These are phyloP conservation scores for Arctia plantaginis DNA, from an alignment of 2,888 invertebrate species.

Conservation along the genomic window DNA sequence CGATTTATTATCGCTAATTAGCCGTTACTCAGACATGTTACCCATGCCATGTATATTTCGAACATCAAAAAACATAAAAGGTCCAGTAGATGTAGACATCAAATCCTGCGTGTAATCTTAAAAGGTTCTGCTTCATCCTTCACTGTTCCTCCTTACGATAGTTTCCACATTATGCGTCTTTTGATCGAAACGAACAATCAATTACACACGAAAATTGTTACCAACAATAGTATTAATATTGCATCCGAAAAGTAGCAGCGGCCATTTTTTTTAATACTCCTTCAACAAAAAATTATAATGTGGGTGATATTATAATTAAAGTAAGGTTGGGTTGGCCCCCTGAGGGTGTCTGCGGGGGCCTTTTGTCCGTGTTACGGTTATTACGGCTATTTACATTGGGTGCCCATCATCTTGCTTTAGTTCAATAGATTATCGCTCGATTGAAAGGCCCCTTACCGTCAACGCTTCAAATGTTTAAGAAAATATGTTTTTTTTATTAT, in stretches of 20 bases:
- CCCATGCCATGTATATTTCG: not conserved
- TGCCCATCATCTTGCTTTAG: slow-evolving; percentile 70
- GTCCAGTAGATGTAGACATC: slow-evolving; percentile 16
- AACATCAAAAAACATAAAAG: slow-evolving; percentile 10
- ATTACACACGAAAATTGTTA: slow-evolving; percentile 52
- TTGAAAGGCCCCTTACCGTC: slow-evolving; percentile 32
- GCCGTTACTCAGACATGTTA: slow-evolving; percentile 3
- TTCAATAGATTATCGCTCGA: slow-evolving; percentile 65
- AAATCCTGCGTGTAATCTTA: slow-evolving; percentile 29
- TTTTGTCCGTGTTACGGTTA: slow-evolving; percentile 80
- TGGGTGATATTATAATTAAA: slow-evolving; percentile 86
- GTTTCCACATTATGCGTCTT: slow-evolving; percentile 52
- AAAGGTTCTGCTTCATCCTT: slow-evolving; percentile 47
- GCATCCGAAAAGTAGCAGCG: slow-evolving; percentile 69
- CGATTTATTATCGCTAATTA: slow-evolving; percentile 15
- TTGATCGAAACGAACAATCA: slow-evolving; percentile 51
- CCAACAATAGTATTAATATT: slow-evolving; percentile 56
- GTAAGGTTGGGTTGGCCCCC: slow-evolving; percentile 76
- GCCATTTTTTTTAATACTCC: slow-evolving; percentile 52
- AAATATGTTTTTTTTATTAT: slow-evolving; percentile 42
- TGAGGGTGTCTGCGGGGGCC: slow-evolving; percentile 76
- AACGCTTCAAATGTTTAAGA: slow-evolving; percentile 38
- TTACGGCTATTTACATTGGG: slow-evolving; percentile 84
- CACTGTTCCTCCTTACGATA: slow-evolving; percentile 41
- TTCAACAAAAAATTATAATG: slow-evolving; percentile 77